phyloP scores from a whole-genome alignment of 2,113 vertebrate genomes.

The Nothoprocta pentlandii region DNA sequence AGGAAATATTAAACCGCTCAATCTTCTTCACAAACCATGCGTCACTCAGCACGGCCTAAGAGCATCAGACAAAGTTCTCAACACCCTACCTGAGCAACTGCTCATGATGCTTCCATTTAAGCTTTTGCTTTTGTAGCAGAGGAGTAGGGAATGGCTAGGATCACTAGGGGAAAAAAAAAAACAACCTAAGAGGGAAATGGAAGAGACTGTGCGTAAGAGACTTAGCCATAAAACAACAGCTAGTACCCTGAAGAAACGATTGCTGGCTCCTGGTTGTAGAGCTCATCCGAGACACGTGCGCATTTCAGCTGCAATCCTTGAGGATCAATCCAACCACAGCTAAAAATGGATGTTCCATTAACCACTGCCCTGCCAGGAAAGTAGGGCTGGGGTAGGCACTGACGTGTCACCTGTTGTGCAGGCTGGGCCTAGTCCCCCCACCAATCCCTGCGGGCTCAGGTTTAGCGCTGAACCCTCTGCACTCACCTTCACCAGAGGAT shows the following conservation, averaged over 20 bases:
- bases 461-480: neutral
- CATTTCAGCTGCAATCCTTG: neutral
- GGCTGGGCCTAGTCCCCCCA: too few species aligned
- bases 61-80: neutral
- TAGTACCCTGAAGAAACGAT: neutral
- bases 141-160: neutral
- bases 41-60: neutral
- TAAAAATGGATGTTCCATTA: neutral
- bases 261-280: accelerated
- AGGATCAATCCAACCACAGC: neutral
- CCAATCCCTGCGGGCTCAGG: too few species aligned
- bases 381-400: too few species aligned
- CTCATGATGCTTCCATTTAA: neutral
- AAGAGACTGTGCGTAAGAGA: neutral
- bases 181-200: neutral
- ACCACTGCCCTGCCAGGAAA: too few species aligned
- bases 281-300: neutral
- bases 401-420: too few species aligned
- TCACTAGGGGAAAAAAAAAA: too few species aligned
- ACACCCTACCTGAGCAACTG: accelerated
- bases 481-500: neutral
- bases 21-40: neutral
- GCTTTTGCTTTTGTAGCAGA: neutral
- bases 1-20: neutral
- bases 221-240: neutral